Conservation (phyloP, 1,140 invertebrate species). For the Heliothis virescens region DNA sequence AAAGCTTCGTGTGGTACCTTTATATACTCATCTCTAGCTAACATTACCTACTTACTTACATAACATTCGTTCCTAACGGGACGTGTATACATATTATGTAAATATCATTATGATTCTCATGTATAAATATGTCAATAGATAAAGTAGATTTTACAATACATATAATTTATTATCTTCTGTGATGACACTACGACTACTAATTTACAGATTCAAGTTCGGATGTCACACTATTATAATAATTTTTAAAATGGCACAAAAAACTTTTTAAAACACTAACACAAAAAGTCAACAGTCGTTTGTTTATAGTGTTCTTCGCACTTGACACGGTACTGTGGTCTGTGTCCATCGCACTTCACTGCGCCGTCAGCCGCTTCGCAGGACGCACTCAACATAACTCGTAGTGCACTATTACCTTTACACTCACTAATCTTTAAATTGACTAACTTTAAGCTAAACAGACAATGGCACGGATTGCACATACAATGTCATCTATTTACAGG, state of each 20-base stretch:
- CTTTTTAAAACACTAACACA: conserved; percentile 85
- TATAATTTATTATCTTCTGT: conserved; percentile 82
- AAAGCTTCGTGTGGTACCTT: conserved; percentile 85
- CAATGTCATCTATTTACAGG: conserved; percentile 80
- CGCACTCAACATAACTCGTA: conserved; percentile 57
- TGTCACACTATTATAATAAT: conserved; percentile 83
- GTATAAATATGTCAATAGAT: conserved; percentile 85
- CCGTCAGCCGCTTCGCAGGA: conserved; percentile 56
- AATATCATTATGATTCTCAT: conserved; percentile 84
- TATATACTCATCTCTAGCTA: conserved; percentile 81
- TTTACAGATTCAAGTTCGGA: conserved; percentile 85
- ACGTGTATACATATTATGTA: conserved; percentile 86
- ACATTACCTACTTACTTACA: conserved; percentile 83
- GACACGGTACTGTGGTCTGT: conserved; percentile 60
- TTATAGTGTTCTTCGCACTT: conserved; percentile 71
- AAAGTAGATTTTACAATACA: conserved; percentile 83
- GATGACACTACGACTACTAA: conserved; percentile 82
- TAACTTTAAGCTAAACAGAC: conserved; percentile 84
- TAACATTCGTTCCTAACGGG: conserved; percentile 86
- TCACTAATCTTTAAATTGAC: conserved; percentile 79
- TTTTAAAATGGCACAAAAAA: conserved; percentile 86
- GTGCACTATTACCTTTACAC: conserved; percentile 58
- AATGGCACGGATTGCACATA: conserved; percentile 86
- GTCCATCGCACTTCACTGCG: conserved; percentile 54
- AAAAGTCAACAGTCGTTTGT: conserved; percentile 78